These are phyloP conservation scores for Drosophila fulvimacula DNA, from an alignment of 2,888 invertebrate species.

Conservation along the genomic window DNA sequence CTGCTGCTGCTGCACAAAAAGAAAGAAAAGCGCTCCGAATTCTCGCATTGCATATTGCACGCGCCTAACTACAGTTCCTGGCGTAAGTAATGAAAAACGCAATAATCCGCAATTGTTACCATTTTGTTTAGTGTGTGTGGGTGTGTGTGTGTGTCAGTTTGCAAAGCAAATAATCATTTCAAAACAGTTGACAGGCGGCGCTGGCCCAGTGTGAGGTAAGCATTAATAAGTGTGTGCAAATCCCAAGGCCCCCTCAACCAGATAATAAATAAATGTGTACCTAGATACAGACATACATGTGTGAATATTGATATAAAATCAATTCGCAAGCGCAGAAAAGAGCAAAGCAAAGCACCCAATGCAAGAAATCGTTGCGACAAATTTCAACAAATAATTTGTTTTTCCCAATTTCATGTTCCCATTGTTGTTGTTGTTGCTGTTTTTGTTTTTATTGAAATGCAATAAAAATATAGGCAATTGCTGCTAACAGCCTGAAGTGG, in stretches of 20 bases:
- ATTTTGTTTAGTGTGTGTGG: slow-evolving; percentile 13
- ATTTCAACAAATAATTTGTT: neutral
- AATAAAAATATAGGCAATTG: neutral
- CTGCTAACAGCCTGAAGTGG: neutral
- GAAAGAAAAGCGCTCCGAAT: slow-evolving; percentile 14
- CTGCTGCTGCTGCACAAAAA: slow-evolving; percentile 21
- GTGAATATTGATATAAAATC: neutral
- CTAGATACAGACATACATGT: neutral
- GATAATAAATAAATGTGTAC: slow-evolving; percentile 40
- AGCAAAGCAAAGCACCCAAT: neutral
- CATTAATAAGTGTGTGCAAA: slow-evolving; percentile 42
- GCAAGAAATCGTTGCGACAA: neutral
- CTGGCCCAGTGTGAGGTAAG: slow-evolving; percentile 50
- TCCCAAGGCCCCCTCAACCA: slow-evolving; percentile 24
- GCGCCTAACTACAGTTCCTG: slow-evolving; percentile 9
- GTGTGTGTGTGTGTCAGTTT: neutral
- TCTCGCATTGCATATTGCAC: slow-evolving; percentile 10
- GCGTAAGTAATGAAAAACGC: slow-evolving; percentile 2
- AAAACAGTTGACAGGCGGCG: slow-evolving; percentile 29
- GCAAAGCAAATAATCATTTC: slow-evolving; percentile 18
- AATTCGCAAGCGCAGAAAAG: neutral
- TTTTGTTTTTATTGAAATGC: neutral
- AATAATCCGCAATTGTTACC: slow-evolving; percentile 4
- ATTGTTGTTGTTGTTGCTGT: too few relatives aligned
- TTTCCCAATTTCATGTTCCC: neutral